These are phyloP conservation scores for Pocillopora verrucosa DNA, from an alignment of 64 coral and sea anemone species.

Conservation along the genomic window DNA sequence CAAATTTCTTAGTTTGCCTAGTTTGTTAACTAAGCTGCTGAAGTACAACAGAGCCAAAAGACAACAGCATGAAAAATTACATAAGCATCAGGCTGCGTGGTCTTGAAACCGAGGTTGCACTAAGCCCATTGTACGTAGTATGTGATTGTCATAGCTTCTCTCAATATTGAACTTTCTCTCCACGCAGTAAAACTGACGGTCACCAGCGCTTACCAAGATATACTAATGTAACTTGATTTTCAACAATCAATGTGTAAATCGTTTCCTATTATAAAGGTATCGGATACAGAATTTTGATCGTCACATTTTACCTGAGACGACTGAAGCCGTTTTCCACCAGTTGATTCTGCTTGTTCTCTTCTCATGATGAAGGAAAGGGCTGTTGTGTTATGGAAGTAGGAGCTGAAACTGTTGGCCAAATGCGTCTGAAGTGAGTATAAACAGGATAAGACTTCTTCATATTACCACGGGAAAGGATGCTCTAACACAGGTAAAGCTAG, in stretches of 20 bases:
- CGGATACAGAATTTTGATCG: not conserved
- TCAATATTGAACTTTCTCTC: constrained; percentile 3
- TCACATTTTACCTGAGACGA: not conserved
- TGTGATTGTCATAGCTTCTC: not conserved
- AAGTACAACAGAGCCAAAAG: not conserved
- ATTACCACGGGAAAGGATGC: too few relatives aligned
- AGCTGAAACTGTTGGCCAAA: too few relatives aligned
- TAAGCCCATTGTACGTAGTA: not conserved
- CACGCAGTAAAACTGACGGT: not conserved
- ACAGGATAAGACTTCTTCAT: too few relatives aligned
- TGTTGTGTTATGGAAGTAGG: too few relatives aligned
- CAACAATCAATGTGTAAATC: not conserved
- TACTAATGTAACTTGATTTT: not conserved
- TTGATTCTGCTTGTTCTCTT: too few relatives aligned
- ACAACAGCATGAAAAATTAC: not conserved
- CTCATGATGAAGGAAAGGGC: too few relatives aligned
- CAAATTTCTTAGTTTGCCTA: not conserved
- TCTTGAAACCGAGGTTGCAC: constrained; percentile 37
- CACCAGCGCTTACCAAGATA: not conserved
- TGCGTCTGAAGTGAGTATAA: too few relatives aligned
- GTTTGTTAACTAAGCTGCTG: not conserved
- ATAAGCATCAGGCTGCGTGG: too few relatives aligned
- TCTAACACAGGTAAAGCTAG: too few relatives aligned
- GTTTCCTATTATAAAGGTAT: not conserved
- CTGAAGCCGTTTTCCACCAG: not conserved